These are phyloP conservation scores for Morphnarchus princeps DNA, from an alignment of 2,113 vertebrate species.

Conservation along the genomic window DNA sequence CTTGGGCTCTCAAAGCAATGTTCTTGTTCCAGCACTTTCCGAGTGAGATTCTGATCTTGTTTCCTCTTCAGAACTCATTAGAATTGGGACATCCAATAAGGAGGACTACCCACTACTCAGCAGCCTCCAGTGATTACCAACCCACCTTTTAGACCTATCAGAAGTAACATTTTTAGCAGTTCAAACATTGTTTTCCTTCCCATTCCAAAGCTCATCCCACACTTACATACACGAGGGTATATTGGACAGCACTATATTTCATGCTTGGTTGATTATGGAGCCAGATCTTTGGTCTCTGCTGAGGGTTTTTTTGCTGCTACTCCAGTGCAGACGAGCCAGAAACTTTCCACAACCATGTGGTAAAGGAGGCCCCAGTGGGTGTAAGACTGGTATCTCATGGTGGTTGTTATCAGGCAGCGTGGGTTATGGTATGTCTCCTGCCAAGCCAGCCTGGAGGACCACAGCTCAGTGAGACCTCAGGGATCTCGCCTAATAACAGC, in stretches of 20 bases:
- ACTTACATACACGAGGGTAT: not conserved
- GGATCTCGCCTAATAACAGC: not conserved
- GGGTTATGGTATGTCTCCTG: not conserved
- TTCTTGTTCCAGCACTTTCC: not conserved
- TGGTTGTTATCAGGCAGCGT: not conserved
- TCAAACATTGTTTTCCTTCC: not conserved
- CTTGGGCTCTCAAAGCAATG: not conserved
- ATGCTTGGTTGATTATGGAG: not conserved
- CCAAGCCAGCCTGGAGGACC: conserved; percentile 1
- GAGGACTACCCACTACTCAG: not conserved
- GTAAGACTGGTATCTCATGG: not conserved
- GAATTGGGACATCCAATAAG: not conserved
- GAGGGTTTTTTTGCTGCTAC: not conserved
- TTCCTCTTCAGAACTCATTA: not conserved
- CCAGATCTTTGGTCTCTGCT: not conserved
- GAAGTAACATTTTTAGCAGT: not conserved
- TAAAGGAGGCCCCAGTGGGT: not conserved
- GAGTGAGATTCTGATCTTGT: not conserved
- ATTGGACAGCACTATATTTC: not conserved
- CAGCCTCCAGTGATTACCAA: not conserved
- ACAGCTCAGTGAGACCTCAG: not conserved
- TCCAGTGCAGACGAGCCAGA: not conserved
- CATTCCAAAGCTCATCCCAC: not conserved
- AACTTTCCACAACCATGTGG: not conserved
- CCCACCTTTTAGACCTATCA: not conserved